Evolutionary conservation across 1,140 invertebrate genomes (phyloP).

Genomic region (Drosophila punjabiensis): DNA sequence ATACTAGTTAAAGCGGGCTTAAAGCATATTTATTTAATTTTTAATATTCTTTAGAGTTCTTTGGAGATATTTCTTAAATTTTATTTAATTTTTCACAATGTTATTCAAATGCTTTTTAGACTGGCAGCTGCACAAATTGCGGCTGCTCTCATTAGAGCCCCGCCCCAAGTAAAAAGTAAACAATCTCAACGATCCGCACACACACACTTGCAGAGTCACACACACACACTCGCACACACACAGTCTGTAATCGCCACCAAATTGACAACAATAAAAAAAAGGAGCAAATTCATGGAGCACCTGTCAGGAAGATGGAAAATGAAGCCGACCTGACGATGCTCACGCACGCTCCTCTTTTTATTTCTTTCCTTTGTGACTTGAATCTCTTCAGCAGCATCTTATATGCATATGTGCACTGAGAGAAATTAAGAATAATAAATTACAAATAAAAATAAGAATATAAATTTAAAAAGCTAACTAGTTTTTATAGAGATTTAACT

Average conservation of each 20-base stretch:
- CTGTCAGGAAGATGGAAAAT: constrained; percentile 59
- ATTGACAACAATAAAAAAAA: constrained; percentile 73
- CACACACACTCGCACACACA: constrained; percentile 1
- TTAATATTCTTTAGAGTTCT: too few relatives aligned
- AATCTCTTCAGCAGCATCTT: constrained; percentile 35
- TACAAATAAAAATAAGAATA: too few relatives aligned
- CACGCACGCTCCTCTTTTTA: constrained; percentile 45
- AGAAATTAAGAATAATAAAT: background rate
- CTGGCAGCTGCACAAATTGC: constrained; percentile 32
- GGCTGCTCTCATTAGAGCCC: constrained; percentile 39
- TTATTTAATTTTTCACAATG: background rate
- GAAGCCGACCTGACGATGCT: constrained; percentile 49
- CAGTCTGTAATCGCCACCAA: constrained; percentile 68
- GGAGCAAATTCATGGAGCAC: constrained; percentile 58
- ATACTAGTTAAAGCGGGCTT: background rate
- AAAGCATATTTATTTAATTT: background rate
- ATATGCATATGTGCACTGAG: constrained; percentile 12
- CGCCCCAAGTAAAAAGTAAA: constrained; percentile 32
- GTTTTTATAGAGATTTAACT: too few relatives aligned
- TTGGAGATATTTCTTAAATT: background rate
- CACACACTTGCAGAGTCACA: background rate
- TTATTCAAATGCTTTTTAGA: background rate
- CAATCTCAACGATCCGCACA: constrained; percentile 17
- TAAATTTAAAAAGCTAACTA: too few relatives aligned
- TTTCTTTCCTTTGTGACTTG: constrained; percentile 43